These are phyloP conservation scores for Theonella swinhoei DNA, from an alignment of 37 sponge, comb jelly and placozoan genomes.

Conservation along the genomic window DNA sequence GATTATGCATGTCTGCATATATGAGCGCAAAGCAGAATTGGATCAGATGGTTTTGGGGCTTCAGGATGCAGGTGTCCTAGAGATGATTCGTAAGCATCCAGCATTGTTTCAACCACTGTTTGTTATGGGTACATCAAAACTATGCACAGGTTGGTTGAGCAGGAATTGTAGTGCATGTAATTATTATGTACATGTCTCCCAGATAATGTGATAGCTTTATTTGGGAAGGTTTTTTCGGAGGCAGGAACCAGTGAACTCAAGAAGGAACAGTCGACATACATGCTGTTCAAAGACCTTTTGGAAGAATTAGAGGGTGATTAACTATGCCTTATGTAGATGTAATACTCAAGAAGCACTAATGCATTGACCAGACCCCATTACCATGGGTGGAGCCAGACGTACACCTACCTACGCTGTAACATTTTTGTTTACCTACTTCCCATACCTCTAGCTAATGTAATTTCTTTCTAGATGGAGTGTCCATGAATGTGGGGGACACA, in stretches of 20 bases:
- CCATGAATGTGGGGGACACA: too few species aligned
- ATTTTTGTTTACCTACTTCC: too few species aligned
- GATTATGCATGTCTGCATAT: background rate
- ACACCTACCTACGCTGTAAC: too few species aligned
- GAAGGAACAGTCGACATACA: constrained; percentile 14
- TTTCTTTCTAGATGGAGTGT: too few species aligned
- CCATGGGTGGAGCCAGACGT: too few species aligned
- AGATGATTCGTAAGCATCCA: background rate
- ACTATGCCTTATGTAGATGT: too few species aligned
- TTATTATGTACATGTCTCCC: background rate
- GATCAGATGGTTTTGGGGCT: constrained; percentile 26
- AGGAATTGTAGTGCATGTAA: background rate
- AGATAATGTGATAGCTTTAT: background rate
- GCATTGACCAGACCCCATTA: too few species aligned
- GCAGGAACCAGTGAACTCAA: background rate
- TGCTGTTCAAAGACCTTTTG: constrained; percentile 22
- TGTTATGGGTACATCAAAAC: background rate
- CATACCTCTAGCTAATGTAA: too few species aligned
- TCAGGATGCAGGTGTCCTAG: background rate
- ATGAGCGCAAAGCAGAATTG: constrained; percentile 25
- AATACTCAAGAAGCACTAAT: too few species aligned
- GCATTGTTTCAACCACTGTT: background rate
- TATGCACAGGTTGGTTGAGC: constrained; percentile 3
- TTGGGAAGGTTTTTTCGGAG: background rate
- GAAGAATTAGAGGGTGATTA: constrained; percentile 47